phyloP scores from a whole-genome alignment of 2,797 vertebrate genomes.

The Semaprochilodus insignis region DNA sequence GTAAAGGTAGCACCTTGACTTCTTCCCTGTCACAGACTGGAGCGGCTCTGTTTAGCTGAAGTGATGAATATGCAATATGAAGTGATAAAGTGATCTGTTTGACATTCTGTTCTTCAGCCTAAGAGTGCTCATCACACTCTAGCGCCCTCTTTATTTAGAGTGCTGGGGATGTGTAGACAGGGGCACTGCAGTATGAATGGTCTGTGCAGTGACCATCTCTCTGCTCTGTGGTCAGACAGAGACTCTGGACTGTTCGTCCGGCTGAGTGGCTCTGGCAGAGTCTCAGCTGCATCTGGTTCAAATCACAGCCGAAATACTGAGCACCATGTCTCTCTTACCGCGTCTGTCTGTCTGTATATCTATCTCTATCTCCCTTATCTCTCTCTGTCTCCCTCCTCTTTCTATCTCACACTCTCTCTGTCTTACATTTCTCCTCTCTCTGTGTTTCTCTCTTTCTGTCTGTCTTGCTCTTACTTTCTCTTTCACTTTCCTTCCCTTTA shows the following conservation, averaged over 20 bases:
- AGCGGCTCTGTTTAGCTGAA: slow-evolving; percentile 7
- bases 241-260: slow-evolving; percentile 29
- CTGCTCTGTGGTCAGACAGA: slow-evolving; percentile 25
- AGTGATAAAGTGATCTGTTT: slow-evolving; percentile 38
- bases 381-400: neutral
- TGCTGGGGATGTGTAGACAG: slow-evolving; percentile 17
- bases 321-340: neutral
- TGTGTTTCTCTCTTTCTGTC: too few species aligned
- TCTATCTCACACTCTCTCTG: too few species aligned
- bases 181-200: slow-evolving; percentile 7
- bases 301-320: slow-evolving; percentile 16
- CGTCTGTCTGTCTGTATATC: slow-evolving; percentile 5
- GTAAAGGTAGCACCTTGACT: slow-evolving; percentile 13
- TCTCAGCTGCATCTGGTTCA: slow-evolving; percentile 27
- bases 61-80: slow-evolving; percentile 29
- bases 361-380: neutral
- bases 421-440: too few species aligned
- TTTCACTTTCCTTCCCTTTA: too few species aligned
- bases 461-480: too few species aligned
- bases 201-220: slow-evolving; percentile 53
- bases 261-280: slow-evolving; percentile 8
- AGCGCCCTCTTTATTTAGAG: neutral
- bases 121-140: slow-evolving; percentile 2
- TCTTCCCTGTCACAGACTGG: slow-evolving; percentile 17
- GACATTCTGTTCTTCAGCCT: neutral